Conservation (phyloP, 2,113 vertebrate genomes). For the Sprattus sprattus region DNA sequence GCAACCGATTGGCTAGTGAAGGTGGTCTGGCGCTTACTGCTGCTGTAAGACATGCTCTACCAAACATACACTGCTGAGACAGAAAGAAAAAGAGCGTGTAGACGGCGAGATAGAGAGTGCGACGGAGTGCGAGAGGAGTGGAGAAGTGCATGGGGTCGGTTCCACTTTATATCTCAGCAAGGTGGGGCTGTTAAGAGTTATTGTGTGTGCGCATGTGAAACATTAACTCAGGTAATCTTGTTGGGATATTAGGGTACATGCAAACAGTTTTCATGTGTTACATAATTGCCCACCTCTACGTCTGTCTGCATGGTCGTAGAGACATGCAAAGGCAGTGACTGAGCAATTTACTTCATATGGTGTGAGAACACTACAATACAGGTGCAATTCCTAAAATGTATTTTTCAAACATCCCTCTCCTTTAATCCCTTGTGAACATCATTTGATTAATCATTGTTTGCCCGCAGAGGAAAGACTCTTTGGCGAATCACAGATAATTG, state of each 20-base stretch:
- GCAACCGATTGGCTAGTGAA: neutral
- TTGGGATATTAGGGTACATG: neutral
- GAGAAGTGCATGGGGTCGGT: neutral
- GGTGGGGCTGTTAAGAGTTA: neutral
- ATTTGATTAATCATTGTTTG: no score
- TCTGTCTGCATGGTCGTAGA: neutral
- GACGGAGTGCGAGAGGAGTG: neutral
- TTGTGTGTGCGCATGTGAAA: neutral
- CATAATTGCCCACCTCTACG: neutral
- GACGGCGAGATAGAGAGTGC: neutral
- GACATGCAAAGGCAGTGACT: neutral
- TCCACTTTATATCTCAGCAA: neutral
- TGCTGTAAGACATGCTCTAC: neutral
- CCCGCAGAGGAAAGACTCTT: no score
- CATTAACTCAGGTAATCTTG: conserved; percentile 4
- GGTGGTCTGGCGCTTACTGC: neutral
- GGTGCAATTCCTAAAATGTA: no score
- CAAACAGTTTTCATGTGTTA: neutral
- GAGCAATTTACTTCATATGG: neutral
- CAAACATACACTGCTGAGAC: neutral
- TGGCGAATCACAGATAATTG: no score
- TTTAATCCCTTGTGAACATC: no score
- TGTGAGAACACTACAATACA: no score
- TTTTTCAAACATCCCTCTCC: no score
- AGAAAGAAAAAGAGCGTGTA: neutral